Evolutionary conservation across 2,113 vertebrate genomes (phyloP).

Genomic region (Oreochromis niloticus): DNA sequence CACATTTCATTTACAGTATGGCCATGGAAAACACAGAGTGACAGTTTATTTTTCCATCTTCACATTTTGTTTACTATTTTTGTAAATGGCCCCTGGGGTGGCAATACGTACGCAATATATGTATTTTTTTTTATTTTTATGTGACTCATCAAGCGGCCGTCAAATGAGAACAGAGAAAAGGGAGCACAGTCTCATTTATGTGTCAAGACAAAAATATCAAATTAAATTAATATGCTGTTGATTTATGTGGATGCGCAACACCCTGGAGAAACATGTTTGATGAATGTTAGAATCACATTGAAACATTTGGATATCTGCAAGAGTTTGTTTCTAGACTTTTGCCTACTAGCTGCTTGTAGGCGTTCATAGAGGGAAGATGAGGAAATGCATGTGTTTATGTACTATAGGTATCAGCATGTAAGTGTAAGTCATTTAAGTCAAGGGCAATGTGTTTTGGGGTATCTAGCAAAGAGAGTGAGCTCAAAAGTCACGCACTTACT

Average conservation of each 20-base stretch:
- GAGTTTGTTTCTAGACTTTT: background rate
- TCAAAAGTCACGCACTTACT: background rate
- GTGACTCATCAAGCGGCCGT: conserved; percentile 40
- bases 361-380: background rate
- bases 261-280: conserved; percentile 39
- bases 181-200: conserved; percentile 37
- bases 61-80: background rate
- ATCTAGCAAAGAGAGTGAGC: background rate
- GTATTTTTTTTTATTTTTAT: conserved; percentile 4
- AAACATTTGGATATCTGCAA: conserved; percentile 13
- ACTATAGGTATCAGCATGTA: background rate
- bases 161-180: conserved; percentile 14
- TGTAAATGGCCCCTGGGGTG: conserved; percentile 12
- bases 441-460: background rate
- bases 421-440: background rate
- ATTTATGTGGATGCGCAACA: conserved; percentile 55
- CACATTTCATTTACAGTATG: background rate
- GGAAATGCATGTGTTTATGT: background rate
- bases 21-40: background rate
- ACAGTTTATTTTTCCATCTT: background rate
- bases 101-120: conserved; percentile 27
- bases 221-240: conserved; percentile 60
- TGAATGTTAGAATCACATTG: conserved; percentile 39
- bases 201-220: conserved; percentile 50
- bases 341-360: background rate